These are phyloP conservation scores for Aproaerema taeniolella DNA, from an alignment of 2,888 invertebrate genomes.

Conservation along the genomic window DNA sequence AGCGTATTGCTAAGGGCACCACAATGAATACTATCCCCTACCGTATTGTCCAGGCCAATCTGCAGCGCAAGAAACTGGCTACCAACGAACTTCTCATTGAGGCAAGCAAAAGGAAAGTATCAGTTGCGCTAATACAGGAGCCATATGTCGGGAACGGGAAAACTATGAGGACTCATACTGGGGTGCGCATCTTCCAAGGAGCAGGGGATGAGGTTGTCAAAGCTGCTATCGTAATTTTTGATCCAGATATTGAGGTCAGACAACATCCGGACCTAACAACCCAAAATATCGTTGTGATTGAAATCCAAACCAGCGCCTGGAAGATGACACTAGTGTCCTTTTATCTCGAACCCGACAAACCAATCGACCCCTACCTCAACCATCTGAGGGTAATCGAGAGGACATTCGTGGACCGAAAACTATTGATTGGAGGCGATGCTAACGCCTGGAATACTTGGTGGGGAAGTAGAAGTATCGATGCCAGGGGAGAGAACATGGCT, in stretches of 20 bases:
- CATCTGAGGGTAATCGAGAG: background rate
- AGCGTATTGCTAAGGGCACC: constrained; percentile 16
- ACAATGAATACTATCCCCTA: background rate
- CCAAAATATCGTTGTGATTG: constrained; percentile 2
- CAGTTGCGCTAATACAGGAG: constrained; percentile 14
- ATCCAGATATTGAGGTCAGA: background rate
- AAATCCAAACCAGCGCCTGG: constrained; percentile 1
- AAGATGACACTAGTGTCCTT: background rate
- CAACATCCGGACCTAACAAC: constrained; percentile 1
- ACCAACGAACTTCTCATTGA: constrained; percentile 9
- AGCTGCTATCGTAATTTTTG: constrained; percentile 1
- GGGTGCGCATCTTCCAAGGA: background rate
- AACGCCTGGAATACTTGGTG: constrained; percentile 2
- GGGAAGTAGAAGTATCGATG: background rate
- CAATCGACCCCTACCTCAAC: background rate
- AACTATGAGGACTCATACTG: background rate
- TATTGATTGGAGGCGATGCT: background rate
- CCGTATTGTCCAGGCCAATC: constrained; percentile 7
- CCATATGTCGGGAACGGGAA: background rate
- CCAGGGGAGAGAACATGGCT: background rate
- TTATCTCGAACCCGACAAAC: background rate
- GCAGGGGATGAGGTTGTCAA: background rate
- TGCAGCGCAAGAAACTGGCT: constrained; percentile 10
- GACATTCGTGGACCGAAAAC: background rate
- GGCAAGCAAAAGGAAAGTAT: background rate